phyloP scores from a whole-genome alignment of 1,140 invertebrate species.

The Akabosia matsudoensis region DNA sequence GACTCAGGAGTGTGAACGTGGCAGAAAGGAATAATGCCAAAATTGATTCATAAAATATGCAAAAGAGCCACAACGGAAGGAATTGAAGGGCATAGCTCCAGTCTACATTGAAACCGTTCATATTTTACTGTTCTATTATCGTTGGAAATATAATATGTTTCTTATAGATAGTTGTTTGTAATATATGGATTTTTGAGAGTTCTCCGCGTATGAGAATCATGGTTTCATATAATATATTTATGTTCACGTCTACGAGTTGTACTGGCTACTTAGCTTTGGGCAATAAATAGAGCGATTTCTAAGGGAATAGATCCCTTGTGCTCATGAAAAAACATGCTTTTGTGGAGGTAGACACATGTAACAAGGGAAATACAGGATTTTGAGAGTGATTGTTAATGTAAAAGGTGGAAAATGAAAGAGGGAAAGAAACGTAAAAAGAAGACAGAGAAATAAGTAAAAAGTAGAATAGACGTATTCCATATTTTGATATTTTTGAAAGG shows the following conservation, averaged over 20 bases:
- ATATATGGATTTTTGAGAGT: not conserved
- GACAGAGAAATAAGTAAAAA: slow-evolving; percentile 15
- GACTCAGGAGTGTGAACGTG: too few relatives aligned
- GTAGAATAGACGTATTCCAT: not conserved
- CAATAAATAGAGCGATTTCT: not conserved
- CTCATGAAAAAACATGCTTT: too few relatives aligned
- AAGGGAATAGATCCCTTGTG: not conserved
- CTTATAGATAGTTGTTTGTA: too few relatives aligned
- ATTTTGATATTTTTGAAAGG: slow-evolving; percentile 30
- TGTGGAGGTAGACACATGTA: too few relatives aligned
- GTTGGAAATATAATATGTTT: too few relatives aligned
- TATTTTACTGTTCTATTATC: too few relatives aligned
- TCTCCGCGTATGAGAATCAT: not conserved
- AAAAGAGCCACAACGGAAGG: too few relatives aligned
- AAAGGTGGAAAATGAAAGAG: slow-evolving; percentile 17
- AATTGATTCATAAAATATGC: too few relatives aligned
- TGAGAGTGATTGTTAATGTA: not conserved
- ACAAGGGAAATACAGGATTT: not conserved
- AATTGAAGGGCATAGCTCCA: too few relatives aligned
- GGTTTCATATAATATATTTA: not conserved
- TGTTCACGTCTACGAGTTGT: not conserved
- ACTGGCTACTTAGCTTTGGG: not conserved
- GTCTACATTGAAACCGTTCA: too few relatives aligned
- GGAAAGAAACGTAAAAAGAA: slow-evolving; percentile 23
- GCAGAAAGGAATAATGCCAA: too few relatives aligned